Conservation (phyloP, 2,888 invertebrate genomes). For the Lycaena phlaeas region DNA sequence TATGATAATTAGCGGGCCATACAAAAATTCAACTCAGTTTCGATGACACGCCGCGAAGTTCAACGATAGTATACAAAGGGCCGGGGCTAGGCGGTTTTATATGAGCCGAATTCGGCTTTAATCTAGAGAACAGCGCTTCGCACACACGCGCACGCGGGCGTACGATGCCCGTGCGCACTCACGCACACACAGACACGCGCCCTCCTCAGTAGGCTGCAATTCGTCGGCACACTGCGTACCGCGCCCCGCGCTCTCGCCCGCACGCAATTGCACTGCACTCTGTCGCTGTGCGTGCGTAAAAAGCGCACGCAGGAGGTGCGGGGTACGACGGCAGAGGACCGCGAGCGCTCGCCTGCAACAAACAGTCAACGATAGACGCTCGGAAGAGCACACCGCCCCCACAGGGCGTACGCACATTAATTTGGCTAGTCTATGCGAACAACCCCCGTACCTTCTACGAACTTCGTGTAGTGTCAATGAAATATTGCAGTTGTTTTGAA, state of each 20-base stretch:
- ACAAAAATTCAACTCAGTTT: constrained; percentile 41
- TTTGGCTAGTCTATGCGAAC: constrained; percentile 39
- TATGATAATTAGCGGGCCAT: constrained; percentile 38
- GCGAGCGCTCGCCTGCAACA: constrained; percentile 39
- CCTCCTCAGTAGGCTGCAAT: constrained; percentile 68
- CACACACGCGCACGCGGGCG: constrained; percentile 30
- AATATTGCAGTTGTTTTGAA: constrained; percentile 21
- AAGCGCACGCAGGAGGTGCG: constrained; percentile 67
- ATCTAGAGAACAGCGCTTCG: constrained; percentile 36
- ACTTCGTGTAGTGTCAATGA: constrained; percentile 58
- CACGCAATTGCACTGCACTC: constrained; percentile 71
- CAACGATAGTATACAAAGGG: constrained; percentile 59
- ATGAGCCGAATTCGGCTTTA: constrained; percentile 58
- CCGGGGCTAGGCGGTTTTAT: constrained; percentile 55
- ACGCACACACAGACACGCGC: constrained; percentile 51
- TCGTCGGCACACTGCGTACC: constrained; percentile 44
- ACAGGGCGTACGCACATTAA: constrained; percentile 40
- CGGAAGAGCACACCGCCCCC: constrained; percentile 65
- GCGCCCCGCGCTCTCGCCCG: constrained; percentile 45
- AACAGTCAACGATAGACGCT: constrained; percentile 63
- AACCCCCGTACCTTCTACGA: constrained; percentile 49
- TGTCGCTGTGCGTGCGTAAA: constrained; percentile 65
- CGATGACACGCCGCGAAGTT: constrained; percentile 48
- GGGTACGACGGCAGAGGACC: constrained; percentile 41
- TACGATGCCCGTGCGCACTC: constrained; percentile 42